Base-by-base conservation (phyloP, 2,113 vertebrate species). In the Corynorhinus townsendii region DNA sequence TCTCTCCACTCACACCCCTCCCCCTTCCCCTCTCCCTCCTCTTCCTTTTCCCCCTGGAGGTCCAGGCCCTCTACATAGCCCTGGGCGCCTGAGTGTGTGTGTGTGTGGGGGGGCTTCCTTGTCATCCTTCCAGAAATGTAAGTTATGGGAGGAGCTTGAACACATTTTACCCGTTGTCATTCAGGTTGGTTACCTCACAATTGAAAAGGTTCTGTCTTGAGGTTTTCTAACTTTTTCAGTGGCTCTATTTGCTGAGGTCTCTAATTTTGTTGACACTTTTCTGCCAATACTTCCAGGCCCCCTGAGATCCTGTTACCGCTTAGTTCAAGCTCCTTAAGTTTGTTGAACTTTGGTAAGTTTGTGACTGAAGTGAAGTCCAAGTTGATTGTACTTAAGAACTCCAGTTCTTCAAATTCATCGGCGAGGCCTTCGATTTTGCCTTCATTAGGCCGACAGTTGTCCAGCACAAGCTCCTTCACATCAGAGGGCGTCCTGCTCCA, bases 171-270 rank as follows among this genome's bases (percentile, higher is more conserved):
- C 99, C 98, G 98, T 99, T 99, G 95, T 99, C 99, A 1, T 99
- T 99, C 98, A 99, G 98, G 98, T 99, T 99, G 97, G 99, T 99
- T 90, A 99, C 99, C 98, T 99, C 99, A 28, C 99, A 99, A 97
- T 99, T 99, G 98, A 99, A 99, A 98, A 99, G 98, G 97, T 99
- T 99, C 99, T 98, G 99, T 99, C 98, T 99, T 99, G 97, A 99
- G 99, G 97, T 98, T 99, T 98, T 99, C 99, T 98, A 99, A 96
- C 97, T 99, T 99, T 98, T 99, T 99, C 99, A 99, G 99, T 88
- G 99, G 99, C 98, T 99, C 99, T 99, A 99, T 99, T 98, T 99
- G 97, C 99, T 99, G 98, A 99, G 99, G 98, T 99, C 99, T 98
- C 99, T 99, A 94, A 99, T 99, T 99, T 99, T 99, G 99, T 99